phyloP scores from a whole-genome alignment of 2,113 vertebrate genomes.

The Marmota monax region DNA sequence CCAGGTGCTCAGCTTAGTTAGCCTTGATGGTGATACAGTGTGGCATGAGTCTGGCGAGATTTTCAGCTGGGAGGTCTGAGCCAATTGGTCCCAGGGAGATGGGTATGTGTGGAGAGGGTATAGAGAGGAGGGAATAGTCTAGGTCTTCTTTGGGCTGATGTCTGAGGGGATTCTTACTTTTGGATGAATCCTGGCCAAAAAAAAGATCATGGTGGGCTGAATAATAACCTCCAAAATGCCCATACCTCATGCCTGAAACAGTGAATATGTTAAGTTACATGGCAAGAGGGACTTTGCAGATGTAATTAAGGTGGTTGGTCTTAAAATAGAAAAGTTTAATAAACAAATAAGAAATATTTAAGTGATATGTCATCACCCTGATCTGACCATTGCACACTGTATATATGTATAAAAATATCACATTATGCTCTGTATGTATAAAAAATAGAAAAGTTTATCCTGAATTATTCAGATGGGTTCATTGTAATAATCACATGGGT shows the following conservation, averaged over 20 bases:
- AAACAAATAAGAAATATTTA: too few relatives aligned
- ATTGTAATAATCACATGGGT: background rate
- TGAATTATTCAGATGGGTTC: background rate
- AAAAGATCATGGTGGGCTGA: background rate
- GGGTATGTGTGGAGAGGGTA: background rate
- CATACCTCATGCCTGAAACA: background rate
- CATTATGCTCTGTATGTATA: too few relatives aligned
- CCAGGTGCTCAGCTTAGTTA: background rate
- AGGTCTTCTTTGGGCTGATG: background rate
- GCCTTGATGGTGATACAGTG: background rate
- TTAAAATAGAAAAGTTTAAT: background rate
- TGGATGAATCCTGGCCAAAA: conserved; percentile 1
- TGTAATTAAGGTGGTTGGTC: background rate
- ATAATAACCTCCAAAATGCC: background rate
- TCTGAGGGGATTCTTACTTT: background rate
- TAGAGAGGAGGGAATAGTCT: background rate
- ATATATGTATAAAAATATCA: too few relatives aligned
- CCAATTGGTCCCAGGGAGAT: background rate
- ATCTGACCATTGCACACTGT: too few relatives aligned
- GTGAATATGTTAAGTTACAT: background rate
- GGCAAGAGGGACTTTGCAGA: background rate
- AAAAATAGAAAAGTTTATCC: background rate
- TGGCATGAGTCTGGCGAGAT: conserved; percentile 21
- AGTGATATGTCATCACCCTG: too few relatives aligned
- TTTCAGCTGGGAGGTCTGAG: background rate